phyloP scores from a whole-genome alignment of 1,140 invertebrate species.

The Temnothorax nylanderi region DNA sequence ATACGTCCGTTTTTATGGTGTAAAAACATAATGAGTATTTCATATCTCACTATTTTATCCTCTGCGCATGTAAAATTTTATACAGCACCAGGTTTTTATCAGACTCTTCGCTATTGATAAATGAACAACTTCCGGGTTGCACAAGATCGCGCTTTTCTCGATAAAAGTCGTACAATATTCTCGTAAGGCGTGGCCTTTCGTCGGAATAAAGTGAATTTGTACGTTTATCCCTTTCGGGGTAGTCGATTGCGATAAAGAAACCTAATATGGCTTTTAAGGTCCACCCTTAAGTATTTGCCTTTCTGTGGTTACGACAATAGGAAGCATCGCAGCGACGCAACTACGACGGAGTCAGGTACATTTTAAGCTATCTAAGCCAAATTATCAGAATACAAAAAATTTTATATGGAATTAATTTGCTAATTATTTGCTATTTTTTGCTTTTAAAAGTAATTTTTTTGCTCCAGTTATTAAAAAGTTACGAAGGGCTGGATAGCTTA shows the following conservation, averaged over 20 bases:
- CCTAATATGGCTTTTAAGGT: not conserved
- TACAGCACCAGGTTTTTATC: not conserved
- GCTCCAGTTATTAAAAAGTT: too few species aligned
- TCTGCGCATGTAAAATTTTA: conserved; percentile 21
- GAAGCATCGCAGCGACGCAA: not conserved
- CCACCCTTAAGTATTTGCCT: not conserved
- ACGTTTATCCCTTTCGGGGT: not conserved
- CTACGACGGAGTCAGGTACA: too few species aligned
- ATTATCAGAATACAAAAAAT: too few species aligned
- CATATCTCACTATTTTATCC: not conserved
- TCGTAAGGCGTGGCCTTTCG: not conserved
- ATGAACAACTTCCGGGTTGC: not conserved
- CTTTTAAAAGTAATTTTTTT: too few species aligned
- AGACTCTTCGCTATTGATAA: conserved; percentile 1
- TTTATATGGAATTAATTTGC: too few species aligned
- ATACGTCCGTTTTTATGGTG: not conserved
- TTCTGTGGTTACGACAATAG: conserved; percentile 6
- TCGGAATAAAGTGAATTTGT: conserved; percentile 1
- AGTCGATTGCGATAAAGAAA: not conserved
- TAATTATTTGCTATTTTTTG: too few species aligned
- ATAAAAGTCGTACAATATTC: not conserved
- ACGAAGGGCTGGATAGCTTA: too few species aligned
- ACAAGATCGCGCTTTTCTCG: not conserved
- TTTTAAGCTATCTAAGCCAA: too few species aligned
- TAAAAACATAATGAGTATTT: not conserved